Evolutionary conservation across 2,113 vertebrate species (phyloP).

Genomic region (Lota lota): DNA sequence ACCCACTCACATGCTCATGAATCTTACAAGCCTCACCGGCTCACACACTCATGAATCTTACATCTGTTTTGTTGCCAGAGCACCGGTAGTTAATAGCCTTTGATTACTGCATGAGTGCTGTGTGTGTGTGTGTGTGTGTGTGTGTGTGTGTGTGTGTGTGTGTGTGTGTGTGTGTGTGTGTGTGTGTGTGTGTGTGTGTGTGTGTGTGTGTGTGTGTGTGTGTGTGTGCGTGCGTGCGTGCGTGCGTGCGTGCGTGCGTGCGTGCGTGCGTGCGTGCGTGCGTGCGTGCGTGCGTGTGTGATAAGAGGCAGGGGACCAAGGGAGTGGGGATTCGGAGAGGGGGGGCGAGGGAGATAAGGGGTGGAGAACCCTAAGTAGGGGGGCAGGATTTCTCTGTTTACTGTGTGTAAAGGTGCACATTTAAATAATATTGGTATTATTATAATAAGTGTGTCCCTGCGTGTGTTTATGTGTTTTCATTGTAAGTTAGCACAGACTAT

Average conservation of each 20-base stretch:
- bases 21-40: conserved; percentile 63
- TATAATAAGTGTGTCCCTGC: not conserved
- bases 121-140: not conserved
- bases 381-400: not conserved
- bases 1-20: conserved; percentile 13
- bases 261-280: not conserved
- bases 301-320: no score
- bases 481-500: not conserved
- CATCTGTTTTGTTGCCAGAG: conserved; percentile 71
- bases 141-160: not conserved
- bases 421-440: not conserved
- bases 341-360: no score
- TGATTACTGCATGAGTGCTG: conserved; percentile 53
- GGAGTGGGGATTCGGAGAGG: no score
- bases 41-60: conserved; percentile 71
- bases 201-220: not conserved
- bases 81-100: conserved; percentile 68
- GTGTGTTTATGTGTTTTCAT: not conserved
- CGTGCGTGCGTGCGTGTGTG: conserved; percentile 1
- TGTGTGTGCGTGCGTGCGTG: not conserved
- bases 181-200: conserved; percentile 4
- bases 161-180: not conserved
- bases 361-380: no score
- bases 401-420: not conserved
- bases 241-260: not conserved